Base-by-base conservation (phyloP, 2,888 invertebrate species). In the Stenurella melanura region DNA sequence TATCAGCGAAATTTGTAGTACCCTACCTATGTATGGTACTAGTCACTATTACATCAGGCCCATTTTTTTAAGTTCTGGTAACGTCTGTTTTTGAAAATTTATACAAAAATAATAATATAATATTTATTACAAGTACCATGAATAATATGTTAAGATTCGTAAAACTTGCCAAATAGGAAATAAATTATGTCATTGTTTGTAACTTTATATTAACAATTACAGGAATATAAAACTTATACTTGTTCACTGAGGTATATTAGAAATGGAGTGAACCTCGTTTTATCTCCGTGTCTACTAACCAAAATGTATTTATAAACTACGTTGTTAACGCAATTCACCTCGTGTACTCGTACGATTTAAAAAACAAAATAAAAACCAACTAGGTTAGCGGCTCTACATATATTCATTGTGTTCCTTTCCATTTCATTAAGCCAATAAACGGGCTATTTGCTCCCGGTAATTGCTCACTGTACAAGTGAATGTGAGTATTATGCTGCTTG, bases 361-460 rank as follows among this genome's bases (percentile, higher is more conserved):
- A 60, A 38, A 19, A 30, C n/a, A 34, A 21, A 60, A 42, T 42
- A 67, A 70, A 72, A 72, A 72, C 15, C 54, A 72, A 63, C 54
- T 72, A 63, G 72, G 72, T 72, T 72, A 72, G 60, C 63, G 17
- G 72, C 63, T 72, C 50, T 54, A 58, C 38, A 50, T 70, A 42
- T 54, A 61, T 30, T 30, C 72, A 38, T 38, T 17, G 63, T 63
- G 58, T 63, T 72, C 72, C 72, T 72, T 72, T 72, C 72, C 61
- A 72, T 72, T 72, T 72, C 72, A 72, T 63, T 50, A 18, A 30
- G 54, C 72, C 54, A 63, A 72, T 72, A 50, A 63, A 50, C 50
- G 70, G 7, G 21, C 18, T 60, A 42, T 42, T 21, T 18, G 18
- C 70, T n/a, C 34, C 56, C 19, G 60, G 38, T 58, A 70, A 70